These are phyloP conservation scores for Scaptomyza hsui DNA, from an alignment of 1,140 invertebrate species.

Conservation along the genomic window DNA sequence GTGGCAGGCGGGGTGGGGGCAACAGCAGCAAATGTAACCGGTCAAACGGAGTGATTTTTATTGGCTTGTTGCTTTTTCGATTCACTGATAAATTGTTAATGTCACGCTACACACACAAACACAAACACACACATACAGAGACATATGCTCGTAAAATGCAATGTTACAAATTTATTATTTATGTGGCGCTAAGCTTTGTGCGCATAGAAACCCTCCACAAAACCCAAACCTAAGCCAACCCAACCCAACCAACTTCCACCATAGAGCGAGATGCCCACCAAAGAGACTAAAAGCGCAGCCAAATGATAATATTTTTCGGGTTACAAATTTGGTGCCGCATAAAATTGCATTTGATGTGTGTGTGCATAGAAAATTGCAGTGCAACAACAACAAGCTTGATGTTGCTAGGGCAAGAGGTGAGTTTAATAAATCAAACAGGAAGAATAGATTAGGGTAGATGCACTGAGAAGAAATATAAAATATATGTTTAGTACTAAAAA, in stretches of 20 bases:
- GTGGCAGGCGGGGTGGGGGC: neutral
- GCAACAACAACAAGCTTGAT: neutral
- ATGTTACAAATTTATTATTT: constrained; percentile 79
- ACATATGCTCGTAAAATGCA: constrained; percentile 57
- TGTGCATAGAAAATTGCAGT: constrained; percentile 46
- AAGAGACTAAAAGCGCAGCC: neutral
- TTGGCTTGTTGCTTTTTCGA: constrained; percentile 79
- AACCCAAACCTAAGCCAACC: too few relatives aligned
- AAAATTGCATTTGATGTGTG: constrained; percentile 49
- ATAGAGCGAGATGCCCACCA: too few relatives aligned
- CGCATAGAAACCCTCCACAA: constrained; percentile 22
- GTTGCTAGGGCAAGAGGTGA: neutral
- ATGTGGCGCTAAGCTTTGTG: constrained; percentile 75
- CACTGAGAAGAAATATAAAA: neutral
- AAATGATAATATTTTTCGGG: constrained; percentile 46
- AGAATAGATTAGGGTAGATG: constrained; percentile 1
- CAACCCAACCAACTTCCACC: neutral
- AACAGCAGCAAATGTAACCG: constrained; percentile 55
- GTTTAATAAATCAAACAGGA: constrained; percentile 63
- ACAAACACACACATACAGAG: constrained; percentile 22
- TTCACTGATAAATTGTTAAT: constrained; percentile 79
- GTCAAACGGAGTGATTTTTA: constrained; percentile 80
- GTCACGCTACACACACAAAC: constrained; percentile 50
- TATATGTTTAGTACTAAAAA: too few relatives aligned
- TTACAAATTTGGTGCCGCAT: constrained; percentile 22